Evolutionary conservation across 2,888 invertebrate species (phyloP).

Genomic region (Brachyopa scutellaris): DNA sequence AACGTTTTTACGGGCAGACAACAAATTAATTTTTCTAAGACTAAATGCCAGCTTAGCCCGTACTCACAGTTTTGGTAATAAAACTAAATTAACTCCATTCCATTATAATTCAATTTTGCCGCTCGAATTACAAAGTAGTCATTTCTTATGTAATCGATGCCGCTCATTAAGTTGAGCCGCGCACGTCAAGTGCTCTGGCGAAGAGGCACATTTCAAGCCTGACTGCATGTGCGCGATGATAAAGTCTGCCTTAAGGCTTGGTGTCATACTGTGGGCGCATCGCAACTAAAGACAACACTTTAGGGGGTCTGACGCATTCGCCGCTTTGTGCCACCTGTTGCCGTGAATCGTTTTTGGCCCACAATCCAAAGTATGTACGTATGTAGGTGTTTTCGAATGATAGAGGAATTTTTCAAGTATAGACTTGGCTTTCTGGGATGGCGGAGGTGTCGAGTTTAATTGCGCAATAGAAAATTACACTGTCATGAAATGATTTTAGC

Average conservation of each 20-base stretch:
- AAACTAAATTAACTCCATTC: conserved; percentile 53
- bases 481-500: conserved; percentile 11
- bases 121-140: conserved; percentile 14
- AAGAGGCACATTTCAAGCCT: background rate
- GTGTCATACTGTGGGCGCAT: conserved; percentile 57
- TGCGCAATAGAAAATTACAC: conserved; percentile 36
- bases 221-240: background rate
- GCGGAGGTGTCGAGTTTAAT: conserved; percentile 40
- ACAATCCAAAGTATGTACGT: conserved; percentile 55
- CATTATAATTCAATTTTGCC: conserved; percentile 40
- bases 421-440: conserved; percentile 11
- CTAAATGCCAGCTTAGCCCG: background rate
- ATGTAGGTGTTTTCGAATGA: conserved; percentile 54
- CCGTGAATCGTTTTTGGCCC: conserved; percentile 28
- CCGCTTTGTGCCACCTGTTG: background rate
- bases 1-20: conserved; percentile 33
- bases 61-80: conserved; percentile 29
- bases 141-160: conserved; percentile 62
- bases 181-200: conserved; percentile 25
- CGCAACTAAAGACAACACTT: conserved; percentile 11
- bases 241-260: conserved; percentile 35
- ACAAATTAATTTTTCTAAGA: background rate
- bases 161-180: conserved; percentile 34
- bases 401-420: conserved; percentile 40
- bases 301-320: conserved; percentile 54